These are phyloP conservation scores for Solenopsis fugax DNA, from an alignment of 1,140 invertebrate genomes.

Conservation along the genomic window DNA sequence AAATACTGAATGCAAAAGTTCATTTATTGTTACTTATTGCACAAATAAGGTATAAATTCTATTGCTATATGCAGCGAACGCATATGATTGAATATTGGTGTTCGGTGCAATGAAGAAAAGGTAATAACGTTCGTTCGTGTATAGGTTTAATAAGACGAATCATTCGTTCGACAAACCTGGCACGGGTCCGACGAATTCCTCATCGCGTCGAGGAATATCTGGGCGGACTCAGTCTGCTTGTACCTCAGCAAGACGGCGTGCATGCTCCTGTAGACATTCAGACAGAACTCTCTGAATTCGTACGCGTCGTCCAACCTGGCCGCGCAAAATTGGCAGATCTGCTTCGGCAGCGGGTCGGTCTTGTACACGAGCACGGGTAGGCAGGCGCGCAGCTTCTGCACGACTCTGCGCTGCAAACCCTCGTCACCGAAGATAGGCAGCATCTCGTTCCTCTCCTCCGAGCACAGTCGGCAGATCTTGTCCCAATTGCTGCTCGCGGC, in stretches of 20 bases:
- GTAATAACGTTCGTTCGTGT: not conserved
- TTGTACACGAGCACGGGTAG: constrained; percentile 81
- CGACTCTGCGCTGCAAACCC: constrained; percentile 78
- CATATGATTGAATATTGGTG: too few species aligned
- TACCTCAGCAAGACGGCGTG: constrained; percentile 73
- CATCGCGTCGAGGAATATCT: constrained; percentile 81
- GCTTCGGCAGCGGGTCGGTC: constrained; percentile 82
- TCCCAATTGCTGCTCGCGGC: constrained; percentile 73
- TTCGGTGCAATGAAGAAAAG: too few species aligned
- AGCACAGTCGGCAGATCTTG: constrained; percentile 80
- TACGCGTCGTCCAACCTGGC: constrained; percentile 81
- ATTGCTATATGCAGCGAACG: too few species aligned
- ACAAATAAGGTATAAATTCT: too few species aligned
- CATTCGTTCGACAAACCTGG: constrained; percentile 72
- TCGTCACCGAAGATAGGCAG: constrained; percentile 81
- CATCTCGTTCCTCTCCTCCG: constrained; percentile 81
- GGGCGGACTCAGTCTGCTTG: constrained; percentile 73
- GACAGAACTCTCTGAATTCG: constrained; percentile 80
- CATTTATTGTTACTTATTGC: too few species aligned
- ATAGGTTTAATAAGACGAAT: not conserved
- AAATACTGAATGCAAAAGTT: too few species aligned
- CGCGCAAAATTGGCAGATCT: constrained; percentile 83
- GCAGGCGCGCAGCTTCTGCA: constrained; percentile 80
- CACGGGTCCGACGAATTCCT: constrained; percentile 81
- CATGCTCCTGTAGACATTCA: constrained; percentile 81